Conservation (phyloP, 2,797 vertebrate species). For the Knipowitschia caucasica region DNA sequence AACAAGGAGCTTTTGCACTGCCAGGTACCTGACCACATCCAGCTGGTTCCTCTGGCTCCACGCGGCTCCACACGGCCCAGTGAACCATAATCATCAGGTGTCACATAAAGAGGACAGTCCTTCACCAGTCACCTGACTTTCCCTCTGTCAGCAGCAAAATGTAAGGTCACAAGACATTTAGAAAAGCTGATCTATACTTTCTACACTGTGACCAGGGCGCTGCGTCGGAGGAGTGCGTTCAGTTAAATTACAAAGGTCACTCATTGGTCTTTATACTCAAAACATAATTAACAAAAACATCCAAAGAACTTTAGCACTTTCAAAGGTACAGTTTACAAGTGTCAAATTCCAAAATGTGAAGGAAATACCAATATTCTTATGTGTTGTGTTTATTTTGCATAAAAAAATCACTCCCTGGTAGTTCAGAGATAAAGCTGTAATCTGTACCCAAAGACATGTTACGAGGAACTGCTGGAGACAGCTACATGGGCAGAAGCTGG, state of each 20-base stretch:
- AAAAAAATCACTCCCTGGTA: no score
- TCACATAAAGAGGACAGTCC: slow-evolving; percentile 58
- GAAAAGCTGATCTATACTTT: slow-evolving; percentile 41
- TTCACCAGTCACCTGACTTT: slow-evolving; percentile 35
- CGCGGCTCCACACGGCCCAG: slow-evolving; percentile 34
- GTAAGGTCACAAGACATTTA: slow-evolving; percentile 40
- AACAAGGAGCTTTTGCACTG: slow-evolving; percentile 30
- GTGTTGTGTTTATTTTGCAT: background rate
- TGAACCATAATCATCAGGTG: slow-evolving; percentile 65
- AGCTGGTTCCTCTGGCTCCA: slow-evolving; percentile 45
- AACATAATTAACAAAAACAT: slow-evolving; percentile 5
- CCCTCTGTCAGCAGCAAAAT: slow-evolving; percentile 46
- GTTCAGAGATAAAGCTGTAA: background rate
- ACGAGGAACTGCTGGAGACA: slow-evolving; percentile 23
- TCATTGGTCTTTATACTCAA: background rate
- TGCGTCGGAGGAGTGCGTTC: background rate
- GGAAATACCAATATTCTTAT: background rate
- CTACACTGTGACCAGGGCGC: background rate
- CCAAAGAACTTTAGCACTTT: background rate
- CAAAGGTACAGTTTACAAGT: background rate
- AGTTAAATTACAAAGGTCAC: slow-evolving; percentile 24
- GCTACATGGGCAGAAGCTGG: slow-evolving; percentile 14
- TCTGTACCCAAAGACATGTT: background rate
- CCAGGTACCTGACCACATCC: slow-evolving; percentile 55
- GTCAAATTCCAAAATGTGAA: background rate